Evolutionary conservation across 2,113 vertebrate genomes (phyloP), one percentile per base, ranked within the genome.

Genomic region (Procavia capensis): DNA sequence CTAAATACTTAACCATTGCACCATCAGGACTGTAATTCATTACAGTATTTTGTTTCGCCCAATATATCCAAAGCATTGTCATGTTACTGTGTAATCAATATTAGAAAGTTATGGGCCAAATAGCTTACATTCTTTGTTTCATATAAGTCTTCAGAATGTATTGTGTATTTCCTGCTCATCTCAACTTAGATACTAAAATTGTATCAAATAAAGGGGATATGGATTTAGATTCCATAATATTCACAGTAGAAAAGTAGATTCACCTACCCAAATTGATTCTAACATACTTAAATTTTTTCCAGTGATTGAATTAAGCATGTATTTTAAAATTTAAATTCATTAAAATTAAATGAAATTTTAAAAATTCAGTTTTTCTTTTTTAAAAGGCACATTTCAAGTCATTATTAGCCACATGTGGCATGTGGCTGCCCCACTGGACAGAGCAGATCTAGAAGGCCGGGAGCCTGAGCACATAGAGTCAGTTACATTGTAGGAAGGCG

Each of bases 261-360:
- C 4, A 79, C 13, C 61, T 85, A 19, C 29, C 66, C 22, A 57
- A 24, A 3, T 93, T 85, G 54, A 64, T 59, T 41, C 88, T 91
- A 63, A 57, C 24, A 34, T 64, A 25, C 36, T 22, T 75, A 74
- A 61, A 75, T 34, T 34, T 72, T 41, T 68, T 4, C 75, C 5
- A 34, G 41, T 64, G 63, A 78, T 27, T 3, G 13, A 83, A 66
- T 43, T 47, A 72, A 59, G 16, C 17, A 50, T 76, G 29, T 4
- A 31, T 54, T 66, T 50, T 87, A 74, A 86, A 36, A n/a, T 85
- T n/a, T 81, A 75, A 81, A 25, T 72, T 76, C n/a, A 94, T 68
- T 41, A 66, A 74, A 79, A 84, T 50, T 43, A 63, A 78, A 54
- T n/a, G 7, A 75, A 78, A 61, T 91, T 27, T 54, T 54, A 82